Base-by-base conservation (phyloP, 2,888 invertebrate genomes). In the Drosophila trichaetosa region DNA sequence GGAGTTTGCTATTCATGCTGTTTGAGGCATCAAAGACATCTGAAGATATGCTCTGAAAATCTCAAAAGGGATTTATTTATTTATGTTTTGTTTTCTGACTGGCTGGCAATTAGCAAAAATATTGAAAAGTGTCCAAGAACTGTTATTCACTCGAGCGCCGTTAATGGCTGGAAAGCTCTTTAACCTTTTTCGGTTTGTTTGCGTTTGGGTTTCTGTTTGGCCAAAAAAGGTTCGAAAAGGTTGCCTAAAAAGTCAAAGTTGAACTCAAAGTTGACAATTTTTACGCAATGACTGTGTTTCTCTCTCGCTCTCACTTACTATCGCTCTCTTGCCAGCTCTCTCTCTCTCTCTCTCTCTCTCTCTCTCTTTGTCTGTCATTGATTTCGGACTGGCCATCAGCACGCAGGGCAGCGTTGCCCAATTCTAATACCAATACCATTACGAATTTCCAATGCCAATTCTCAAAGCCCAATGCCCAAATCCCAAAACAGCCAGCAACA, bases 81-180 rank as follows among this genome's bases (percentile, higher is more conserved):
- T 16, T 36, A 24, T 24, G 1, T 34, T 4, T 24, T 21, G 5
- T 29, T 51, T 51, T 29, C 6, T 13, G 6, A 13, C 27, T 27
- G 27, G 64, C 69, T 69, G 52, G 62, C 73, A 85, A 86, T 80
- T 80, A 80, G 42, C 59, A 52, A 36, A 69, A 73, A 73, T 76
- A 69, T 73, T 62, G 46, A 56, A 56, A 46, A 72, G 24, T 29
- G 11, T 40, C 34, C 29, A 33, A 31, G 54, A 74, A 54, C 46
- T 60, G 76, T 70, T 80, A 75, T 66, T 84, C 87, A 89, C 87
- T 81, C 84, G 68, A 89, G 82, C 87, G 84, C 72, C 77, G 68
- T 81, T 87, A 85, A 85, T 83, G 87, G 86, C 71, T 18, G 56
- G 40, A 21, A 66, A 27, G 29, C 27, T 34, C 54, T 72, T 74